phyloP scores from a whole-genome alignment of 2,797 vertebrate genomes.

The Galagoides demidoff region DNA sequence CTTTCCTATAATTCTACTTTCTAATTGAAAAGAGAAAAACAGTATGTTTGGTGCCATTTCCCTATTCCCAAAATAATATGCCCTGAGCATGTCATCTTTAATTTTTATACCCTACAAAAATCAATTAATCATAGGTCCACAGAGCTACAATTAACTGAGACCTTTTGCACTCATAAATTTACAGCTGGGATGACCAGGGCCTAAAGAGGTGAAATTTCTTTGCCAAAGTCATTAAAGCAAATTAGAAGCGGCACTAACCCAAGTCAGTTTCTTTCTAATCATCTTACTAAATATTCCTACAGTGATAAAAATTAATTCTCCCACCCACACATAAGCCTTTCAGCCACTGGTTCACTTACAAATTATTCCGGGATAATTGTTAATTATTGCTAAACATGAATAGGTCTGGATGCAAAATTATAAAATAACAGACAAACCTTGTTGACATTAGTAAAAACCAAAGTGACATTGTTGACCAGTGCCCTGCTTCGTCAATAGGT shows the following conservation, averaged over 20 bases:
- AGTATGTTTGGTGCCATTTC: not conserved
- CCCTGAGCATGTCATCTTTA: not conserved
- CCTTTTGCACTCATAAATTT: not conserved
- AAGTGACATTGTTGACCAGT: not conserved
- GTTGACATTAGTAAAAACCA: not conserved
- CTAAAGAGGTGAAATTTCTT: slow-evolving; percentile 27
- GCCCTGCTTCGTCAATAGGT: not conserved
- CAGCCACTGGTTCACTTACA: slow-evolving; percentile 44
- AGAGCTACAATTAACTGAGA: slow-evolving; percentile 30
- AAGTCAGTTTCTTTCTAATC: slow-evolving; percentile 37
- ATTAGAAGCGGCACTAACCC: not conserved
- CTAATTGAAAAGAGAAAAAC: not conserved
- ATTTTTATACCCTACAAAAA: slow-evolving; percentile 58
- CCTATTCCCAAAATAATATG: not conserved
- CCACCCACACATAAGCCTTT: slow-evolving; percentile 50
- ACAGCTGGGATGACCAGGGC: not conserved
- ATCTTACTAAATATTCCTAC: slow-evolving; percentile 40
- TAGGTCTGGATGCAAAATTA: slow-evolving; percentile 31
- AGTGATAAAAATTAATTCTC: slow-evolving; percentile 52
- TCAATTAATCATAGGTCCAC: slow-evolving; percentile 1
- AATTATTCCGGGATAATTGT: slow-evolving; percentile 55
- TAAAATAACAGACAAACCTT: slow-evolving; percentile 36
- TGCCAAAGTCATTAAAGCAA: slow-evolving; percentile 6
- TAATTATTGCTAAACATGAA: slow-evolving; percentile 62
- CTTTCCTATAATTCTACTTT: not conserved